Evolutionary conservation across 2,113 vertebrate genomes (phyloP).

Genomic region (Pelmatolapia mariae): DNA sequence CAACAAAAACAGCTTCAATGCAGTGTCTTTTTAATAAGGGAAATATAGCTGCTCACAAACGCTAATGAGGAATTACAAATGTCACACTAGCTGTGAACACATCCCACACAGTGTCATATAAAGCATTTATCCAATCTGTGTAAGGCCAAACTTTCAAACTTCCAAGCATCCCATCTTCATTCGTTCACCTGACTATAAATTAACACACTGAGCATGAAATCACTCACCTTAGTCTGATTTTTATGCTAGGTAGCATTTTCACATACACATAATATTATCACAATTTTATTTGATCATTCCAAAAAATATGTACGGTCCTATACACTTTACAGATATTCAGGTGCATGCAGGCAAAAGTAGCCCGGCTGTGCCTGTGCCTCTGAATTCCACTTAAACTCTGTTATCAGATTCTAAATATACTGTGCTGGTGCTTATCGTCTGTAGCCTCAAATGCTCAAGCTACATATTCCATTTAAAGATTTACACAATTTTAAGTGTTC

Average conservation of each 20-base stretch:
- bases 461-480: accelerated
- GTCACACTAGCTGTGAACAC: neutral
- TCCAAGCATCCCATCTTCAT: neutral
- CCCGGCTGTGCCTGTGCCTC: neutral
- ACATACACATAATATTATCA: neutral
- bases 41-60: neutral
- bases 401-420: neutral
- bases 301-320: neutral
- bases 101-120: neutral
- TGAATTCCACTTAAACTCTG: neutral
- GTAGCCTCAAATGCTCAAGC: neutral
- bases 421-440: neutral
- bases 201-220: neutral
- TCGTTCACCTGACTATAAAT: neutral
- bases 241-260: neutral
- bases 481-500: neutral
- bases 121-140: neutral
- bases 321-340: neutral
- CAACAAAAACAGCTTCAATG: neutral
- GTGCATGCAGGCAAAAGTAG: neutral
- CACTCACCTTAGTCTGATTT: neutral
- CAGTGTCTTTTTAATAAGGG: neutral
- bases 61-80: neutral
- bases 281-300: neutral
- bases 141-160: neutral